Percentiles rank a stretch among this genome's conserved stretches.
These are phyloP conservation scores for Siphamia tubifer DNA, from an alignment of 2,113 vertebrate species.

Conservation along the genomic window DNA sequence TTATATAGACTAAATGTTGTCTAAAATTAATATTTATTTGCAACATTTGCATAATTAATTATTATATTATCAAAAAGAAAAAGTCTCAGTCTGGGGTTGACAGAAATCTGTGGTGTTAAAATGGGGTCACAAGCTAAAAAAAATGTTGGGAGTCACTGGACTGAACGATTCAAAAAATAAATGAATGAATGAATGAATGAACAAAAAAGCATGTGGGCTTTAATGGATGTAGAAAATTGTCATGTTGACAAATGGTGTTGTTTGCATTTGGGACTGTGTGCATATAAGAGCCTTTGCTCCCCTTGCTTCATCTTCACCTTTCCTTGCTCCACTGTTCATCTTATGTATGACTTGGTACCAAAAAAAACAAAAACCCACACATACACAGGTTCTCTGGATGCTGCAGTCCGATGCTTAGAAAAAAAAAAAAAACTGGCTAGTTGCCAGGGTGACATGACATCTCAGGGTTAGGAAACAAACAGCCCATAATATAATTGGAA, in stretches of 20 bases:
- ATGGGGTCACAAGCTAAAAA: no score
- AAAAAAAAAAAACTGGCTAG: slow-evolving; percentile 34
- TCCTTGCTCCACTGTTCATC: background rate
- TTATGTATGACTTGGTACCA: background rate
- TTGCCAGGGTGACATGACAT: slow-evolving; percentile 56
- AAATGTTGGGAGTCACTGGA: no score
- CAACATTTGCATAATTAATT: no score
- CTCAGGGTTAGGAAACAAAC: slow-evolving; percentile 39
- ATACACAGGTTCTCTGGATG: background rate
- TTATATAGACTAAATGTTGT: no score
- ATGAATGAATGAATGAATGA: background rate
- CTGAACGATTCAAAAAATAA: background rate
- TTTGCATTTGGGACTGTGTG: slow-evolving; percentile 14
- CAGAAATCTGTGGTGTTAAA: no score
- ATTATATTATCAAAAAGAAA: no score
- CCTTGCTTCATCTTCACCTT: background rate
- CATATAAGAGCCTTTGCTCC: background rate
- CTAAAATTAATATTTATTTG: no score
- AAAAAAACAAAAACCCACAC: slow-evolving; percentile 1
- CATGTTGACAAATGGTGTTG: background rate
- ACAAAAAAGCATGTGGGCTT: background rate
- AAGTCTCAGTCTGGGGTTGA: no score
- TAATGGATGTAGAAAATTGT: slow-evolving; percentile 23
- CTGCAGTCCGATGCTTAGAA: background rate
- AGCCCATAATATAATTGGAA: slow-evolving; percentile 52